These are phyloP conservation scores for Aquatica leii DNA, from an alignment of 2,888 invertebrate genomes.

Conservation along the genomic window DNA sequence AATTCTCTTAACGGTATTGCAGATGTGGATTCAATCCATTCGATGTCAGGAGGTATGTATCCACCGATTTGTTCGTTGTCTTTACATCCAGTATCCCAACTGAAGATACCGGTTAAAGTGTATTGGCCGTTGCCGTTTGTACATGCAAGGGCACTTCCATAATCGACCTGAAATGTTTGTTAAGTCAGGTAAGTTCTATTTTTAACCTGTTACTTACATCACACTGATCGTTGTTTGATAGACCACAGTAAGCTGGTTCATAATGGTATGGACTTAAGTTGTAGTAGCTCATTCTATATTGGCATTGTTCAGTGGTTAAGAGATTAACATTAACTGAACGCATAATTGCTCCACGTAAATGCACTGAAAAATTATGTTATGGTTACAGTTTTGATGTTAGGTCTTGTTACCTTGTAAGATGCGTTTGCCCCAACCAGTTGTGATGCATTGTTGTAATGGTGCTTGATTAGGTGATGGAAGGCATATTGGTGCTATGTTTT, in stretches of 20 bases:
- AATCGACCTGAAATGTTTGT: conserved; percentile 64
- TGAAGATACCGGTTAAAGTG: conserved; percentile 77
- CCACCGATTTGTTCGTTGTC: conserved; percentile 60
- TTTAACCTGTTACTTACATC: conserved; percentile 64
- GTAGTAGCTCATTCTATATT: conserved; percentile 68
- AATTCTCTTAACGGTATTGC: conserved; percentile 56
- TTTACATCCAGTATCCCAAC: conserved; percentile 76
- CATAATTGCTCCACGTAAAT: conserved; percentile 78
- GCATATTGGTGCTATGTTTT: conserved; percentile 80
- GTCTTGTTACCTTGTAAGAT: conserved; percentile 72
- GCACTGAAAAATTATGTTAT: conserved; percentile 65
- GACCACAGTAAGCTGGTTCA: conserved; percentile 76
- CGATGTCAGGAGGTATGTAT: conserved; percentile 59
- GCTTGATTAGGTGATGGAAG: conserved; percentile 68
- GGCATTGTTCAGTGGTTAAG: conserved; percentile 69
- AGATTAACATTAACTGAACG: conserved; percentile 75
- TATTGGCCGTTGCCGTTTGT: conserved; percentile 73
- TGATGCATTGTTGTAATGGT: conserved; percentile 71
- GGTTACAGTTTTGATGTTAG: conserved; percentile 7
- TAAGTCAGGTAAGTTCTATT: neutral
- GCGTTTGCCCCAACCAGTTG: conserved; percentile 85
- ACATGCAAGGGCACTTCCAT: conserved; percentile 84
- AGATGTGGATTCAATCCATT: conserved; percentile 60
- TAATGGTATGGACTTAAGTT: conserved; percentile 66
- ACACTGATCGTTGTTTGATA: conserved; percentile 76